Percentiles rank a stretch among this genome's conserved stretches.
These are phyloP conservation scores for Bradysia coprophila DNA, from an alignment of 1,140 invertebrate species.

Conservation along the genomic window DNA sequence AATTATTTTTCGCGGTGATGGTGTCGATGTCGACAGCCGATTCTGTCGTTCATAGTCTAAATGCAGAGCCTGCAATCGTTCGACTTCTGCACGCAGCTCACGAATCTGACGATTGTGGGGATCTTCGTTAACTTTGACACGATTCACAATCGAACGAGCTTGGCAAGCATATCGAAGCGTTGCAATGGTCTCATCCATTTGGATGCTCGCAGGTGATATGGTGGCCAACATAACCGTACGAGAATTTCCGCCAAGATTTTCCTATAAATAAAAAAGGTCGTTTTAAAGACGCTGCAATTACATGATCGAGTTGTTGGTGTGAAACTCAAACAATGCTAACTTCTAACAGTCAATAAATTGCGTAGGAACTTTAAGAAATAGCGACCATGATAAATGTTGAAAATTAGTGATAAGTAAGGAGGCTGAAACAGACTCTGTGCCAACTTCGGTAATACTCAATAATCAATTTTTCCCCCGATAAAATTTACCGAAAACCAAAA, in stretches of 20 bases:
- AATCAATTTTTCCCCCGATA: too few relatives aligned
- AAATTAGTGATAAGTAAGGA: too few relatives aligned
- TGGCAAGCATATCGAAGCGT: constrained; percentile 74
- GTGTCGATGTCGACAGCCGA: constrained; percentile 13
- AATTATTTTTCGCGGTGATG: constrained; percentile 16
- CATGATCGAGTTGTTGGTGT: too few relatives aligned
- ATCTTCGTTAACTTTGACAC: constrained; percentile 85
- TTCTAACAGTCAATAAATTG: too few relatives aligned
- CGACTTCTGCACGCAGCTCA: constrained; percentile 62
- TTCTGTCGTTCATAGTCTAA: constrained; percentile 32
- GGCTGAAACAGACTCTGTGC: too few relatives aligned
- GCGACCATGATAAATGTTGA: too few relatives aligned
- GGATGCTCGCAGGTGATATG: constrained; percentile 54
- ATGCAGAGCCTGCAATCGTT: constrained; percentile 33
- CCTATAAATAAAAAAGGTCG: constrained; percentile 29
- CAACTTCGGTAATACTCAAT: too few relatives aligned
- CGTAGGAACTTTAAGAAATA: too few relatives aligned
- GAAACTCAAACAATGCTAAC: too few relatives aligned
- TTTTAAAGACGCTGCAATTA: too few relatives aligned
- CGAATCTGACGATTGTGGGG: constrained; percentile 67
- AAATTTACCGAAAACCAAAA: too few relatives aligned
- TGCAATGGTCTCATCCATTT: constrained; percentile 66
- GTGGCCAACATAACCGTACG: constrained; percentile 79
- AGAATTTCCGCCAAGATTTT: constrained; percentile 82
- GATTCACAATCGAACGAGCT: constrained; percentile 84